phyloP scores from a whole-genome alignment of 2,113 vertebrate genomes.

The Apus apus region DNA sequence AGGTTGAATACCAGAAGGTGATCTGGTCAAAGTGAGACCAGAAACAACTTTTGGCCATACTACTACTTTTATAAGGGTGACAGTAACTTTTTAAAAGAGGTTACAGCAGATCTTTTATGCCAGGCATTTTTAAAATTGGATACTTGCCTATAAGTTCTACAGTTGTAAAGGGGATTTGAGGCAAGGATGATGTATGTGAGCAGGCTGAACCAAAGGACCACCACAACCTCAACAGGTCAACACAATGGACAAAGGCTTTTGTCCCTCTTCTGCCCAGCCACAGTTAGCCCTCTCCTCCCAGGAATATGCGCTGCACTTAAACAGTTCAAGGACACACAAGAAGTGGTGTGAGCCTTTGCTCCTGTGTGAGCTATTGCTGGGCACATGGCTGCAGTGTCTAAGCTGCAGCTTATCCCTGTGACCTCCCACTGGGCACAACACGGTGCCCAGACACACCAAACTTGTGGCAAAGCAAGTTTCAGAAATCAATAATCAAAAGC shows the following conservation, averaged over 20 bases:
- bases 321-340: background rate
- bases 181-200: background rate
- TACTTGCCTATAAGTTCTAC: background rate
- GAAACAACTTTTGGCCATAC: background rate
- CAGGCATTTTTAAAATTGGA: background rate
- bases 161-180: background rate
- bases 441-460: background rate
- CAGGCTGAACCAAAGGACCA: background rate
- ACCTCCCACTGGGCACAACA: background rate
- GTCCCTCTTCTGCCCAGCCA: background rate
- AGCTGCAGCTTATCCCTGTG: background rate
- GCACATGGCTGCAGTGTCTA: background rate
- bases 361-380: background rate
- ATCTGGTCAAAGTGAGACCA: background rate
- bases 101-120: background rate
- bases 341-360: background rate
- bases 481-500: background rate
- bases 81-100: background rate
- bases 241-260: background rate
- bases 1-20: background rate
- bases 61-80: background rate
- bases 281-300: background rate
- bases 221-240: background rate
- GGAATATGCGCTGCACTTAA: rapidly evolving
- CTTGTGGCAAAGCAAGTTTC: background rate